Conservation (phyloP, 2,888 invertebrate species). For the Amphipyra tragopoginis region DNA sequence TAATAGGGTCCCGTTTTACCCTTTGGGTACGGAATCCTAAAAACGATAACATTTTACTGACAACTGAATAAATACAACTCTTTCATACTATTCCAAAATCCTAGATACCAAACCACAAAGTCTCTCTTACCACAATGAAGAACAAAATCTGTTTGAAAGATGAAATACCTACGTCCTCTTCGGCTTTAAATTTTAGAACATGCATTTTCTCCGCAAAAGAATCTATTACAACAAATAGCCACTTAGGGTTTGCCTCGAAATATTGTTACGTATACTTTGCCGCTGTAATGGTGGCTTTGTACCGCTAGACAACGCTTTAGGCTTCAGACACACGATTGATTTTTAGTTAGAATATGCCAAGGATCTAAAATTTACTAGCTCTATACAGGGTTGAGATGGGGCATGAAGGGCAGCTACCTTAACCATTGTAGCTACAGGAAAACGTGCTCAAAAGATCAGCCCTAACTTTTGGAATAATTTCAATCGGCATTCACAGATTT, state of each 20-base stretch:
- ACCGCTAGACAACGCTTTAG: slow-evolving; percentile 22
- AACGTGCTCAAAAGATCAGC: no score
- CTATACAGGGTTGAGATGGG: no score
- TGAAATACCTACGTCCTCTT: slow-evolving; percentile 39
- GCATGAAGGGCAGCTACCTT: no score
- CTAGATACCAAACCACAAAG: slow-evolving; percentile 6
- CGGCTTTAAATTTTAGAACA: slow-evolving; percentile 50
- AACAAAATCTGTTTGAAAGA: slow-evolving; percentile 44
- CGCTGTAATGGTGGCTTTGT: slow-evolving; percentile 27
- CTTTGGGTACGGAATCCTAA: no score
- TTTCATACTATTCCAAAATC: not conserved
- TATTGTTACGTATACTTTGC: slow-evolving; percentile 52
- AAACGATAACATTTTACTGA: no score
- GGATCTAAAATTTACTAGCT: no score
- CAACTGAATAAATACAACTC: no score
- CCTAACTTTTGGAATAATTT: no score
- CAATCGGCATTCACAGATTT: no score
- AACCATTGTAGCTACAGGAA: no score
- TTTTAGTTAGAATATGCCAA: slow-evolving; percentile 12
- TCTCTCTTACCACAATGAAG: slow-evolving; percentile 3
- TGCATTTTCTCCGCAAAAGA: slow-evolving; percentile 59
- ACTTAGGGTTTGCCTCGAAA: slow-evolving; percentile 50
- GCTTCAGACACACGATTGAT: slow-evolving; percentile 31
- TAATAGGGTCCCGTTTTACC: no score
- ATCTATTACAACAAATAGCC: slow-evolving; percentile 62